Percentiles rank a stretch among this genome's conserved stretches.
phyloP scores from a whole-genome alignment of 2,797 vertebrate genomes.

The Gymnocypris eckloni region DNA sequence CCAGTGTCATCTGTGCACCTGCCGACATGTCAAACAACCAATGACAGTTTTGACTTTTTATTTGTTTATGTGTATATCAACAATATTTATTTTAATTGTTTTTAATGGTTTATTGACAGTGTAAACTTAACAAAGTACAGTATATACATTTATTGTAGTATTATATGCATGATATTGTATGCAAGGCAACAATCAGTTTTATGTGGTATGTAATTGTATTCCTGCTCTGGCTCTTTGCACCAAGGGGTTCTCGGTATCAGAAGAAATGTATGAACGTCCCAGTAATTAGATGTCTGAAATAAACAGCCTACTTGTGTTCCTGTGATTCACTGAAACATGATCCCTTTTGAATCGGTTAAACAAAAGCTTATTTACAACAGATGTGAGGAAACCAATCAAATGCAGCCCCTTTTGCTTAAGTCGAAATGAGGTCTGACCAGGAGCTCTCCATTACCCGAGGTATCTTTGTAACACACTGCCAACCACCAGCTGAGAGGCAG shows the following conservation, averaged over 20 bases:
- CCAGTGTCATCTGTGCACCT: no score
- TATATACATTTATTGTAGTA: neutral
- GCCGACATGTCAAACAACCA: no score
- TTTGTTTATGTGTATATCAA: neutral
- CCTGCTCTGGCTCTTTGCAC: neutral
- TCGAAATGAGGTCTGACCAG: constrained; percentile 26
- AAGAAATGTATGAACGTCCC: neutral
- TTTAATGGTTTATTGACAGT: neutral
- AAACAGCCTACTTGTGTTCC: constrained; percentile 1
- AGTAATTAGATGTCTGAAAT: neutral
- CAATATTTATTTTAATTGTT: neutral
- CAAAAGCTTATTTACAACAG: constrained; percentile 32
- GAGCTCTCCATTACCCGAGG: constrained; percentile 16
- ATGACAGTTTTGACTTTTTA: neutral
- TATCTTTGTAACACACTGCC: constrained; percentile 9
- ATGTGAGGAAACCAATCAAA: constrained; percentile 26
- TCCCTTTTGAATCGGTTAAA: constrained; percentile 19
- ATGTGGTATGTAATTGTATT: neutral
- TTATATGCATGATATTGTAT: neutral
- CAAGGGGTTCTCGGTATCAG: neutral
- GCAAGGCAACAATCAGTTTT: neutral
- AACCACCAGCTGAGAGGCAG: constrained; percentile 34
- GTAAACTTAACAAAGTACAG: neutral
- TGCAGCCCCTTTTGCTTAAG: constrained; percentile 11
- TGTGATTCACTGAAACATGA: constrained; percentile 3